Conservation (phyloP, 2,888 invertebrate genomes). For the Eupithecia subfuscata region DNA sequence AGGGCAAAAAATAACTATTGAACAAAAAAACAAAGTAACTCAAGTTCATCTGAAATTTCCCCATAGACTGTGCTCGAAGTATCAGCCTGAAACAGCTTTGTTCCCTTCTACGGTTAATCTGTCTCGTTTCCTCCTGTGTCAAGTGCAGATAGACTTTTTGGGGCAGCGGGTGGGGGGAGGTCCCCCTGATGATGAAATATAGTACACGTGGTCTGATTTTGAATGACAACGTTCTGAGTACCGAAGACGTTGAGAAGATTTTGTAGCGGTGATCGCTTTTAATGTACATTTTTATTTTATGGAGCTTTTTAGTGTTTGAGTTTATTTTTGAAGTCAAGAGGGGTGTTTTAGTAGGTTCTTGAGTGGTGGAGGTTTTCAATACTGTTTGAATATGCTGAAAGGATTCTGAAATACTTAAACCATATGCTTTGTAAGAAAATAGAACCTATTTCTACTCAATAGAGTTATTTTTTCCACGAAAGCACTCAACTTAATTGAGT, state of each 20-base stretch:
- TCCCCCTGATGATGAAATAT: conserved; percentile 88
- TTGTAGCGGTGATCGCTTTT: conserved; percentile 47
- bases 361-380: conserved; percentile 7
- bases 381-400: not conserved
- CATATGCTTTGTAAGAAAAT: not conserved
- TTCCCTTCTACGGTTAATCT: conserved; percentile 84
- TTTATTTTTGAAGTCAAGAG: conserved; percentile 1
- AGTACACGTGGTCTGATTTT: conserved; percentile 89
- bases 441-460: not conserved
- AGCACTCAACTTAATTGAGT: not conserved
- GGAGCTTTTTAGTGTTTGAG: conserved; percentile 8
- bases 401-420: not conserved
- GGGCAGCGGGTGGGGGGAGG: conserved; percentile 57
- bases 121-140: conserved; percentile 83
- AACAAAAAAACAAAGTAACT: not conserved
- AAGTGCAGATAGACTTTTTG: conserved; percentile 84
- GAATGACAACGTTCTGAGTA: conserved; percentile 86
- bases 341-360: not conserved
- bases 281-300: conserved; percentile 51
- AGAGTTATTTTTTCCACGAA: not conserved
- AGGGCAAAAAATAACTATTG: not conserved
- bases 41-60: conserved; percentile 29
- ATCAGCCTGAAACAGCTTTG: conserved; percentile 83
- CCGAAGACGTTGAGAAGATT: conserved; percentile 63
- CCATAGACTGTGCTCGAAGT: conserved; percentile 64